Evolutionary conservation across 2,888 invertebrate genomes (phyloP), one percentile per base, ranked within the genome.

Genomic region (Acrobasis repandana): DNA sequence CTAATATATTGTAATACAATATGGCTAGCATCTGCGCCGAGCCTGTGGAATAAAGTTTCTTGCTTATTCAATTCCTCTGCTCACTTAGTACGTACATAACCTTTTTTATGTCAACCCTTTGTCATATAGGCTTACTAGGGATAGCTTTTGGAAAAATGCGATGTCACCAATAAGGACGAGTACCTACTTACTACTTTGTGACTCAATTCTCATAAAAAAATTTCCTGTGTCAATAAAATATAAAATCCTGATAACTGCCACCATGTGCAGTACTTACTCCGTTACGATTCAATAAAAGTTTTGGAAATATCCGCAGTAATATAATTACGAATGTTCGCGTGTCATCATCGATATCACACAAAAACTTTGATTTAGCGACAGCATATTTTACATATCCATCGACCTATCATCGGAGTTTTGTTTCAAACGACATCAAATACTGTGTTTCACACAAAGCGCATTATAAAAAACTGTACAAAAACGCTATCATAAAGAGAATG

Each of bases 401-500:
- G n/a, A 46, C 20, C 47, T 57, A 16, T 10, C 47, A 49, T 16
- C 49, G n/a, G 36, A n/a, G 36, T 50, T 58, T 49, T 58, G 18
- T 49, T 48, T 16, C 8, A 49, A 50, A 49, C 48, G 36, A 49
- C 11, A 58, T 49, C 58, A 49, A 38, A 49, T 49, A 49, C 47
- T 52, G 60, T 63, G 58, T 48, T 51, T 62, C 59, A 61, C 59
- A 56, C 52, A 51, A 58, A 66, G 62, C 58, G 28, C 59, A 46
- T 5, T 52, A 60, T 56, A 62, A 63, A 61, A 65, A 64, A 57
- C 61, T 59, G 61, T 63, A 51, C 18, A 62, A 43, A 63, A 62
- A 58, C 59, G 61, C 54, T 60, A 60, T 60, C 63, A 65, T 52
- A 60, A 60, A 52, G 16, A 28, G 76, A 75, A 78, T 73, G 78